Base-by-base conservation (phyloP, 1,140 invertebrate species). In the Drusus annulatus region DNA sequence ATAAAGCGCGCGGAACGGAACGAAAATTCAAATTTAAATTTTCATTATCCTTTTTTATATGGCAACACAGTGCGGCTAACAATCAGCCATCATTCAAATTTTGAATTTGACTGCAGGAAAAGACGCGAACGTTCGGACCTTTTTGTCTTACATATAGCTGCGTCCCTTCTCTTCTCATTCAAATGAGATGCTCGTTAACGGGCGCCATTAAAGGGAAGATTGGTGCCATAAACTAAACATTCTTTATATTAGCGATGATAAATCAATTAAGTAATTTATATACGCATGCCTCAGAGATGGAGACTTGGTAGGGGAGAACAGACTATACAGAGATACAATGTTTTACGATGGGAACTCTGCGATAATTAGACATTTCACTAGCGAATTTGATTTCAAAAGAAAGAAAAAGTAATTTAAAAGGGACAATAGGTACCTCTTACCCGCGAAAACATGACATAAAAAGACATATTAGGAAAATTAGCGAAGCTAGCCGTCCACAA, bases 191-290 rank as follows among this genome's bases (percentile, higher is more conserved):
- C 58, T 83, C 81, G 76, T 83, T 83, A 83, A 68, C 78, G 65
- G 50, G 69, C 75, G 52, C 76, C 81, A 83, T 82, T 82, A 83
- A 62, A 80, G 71, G 31, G 71, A 78, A 80, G 78, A 78, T 76
- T 76, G 79, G 78, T 68, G 71, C 76, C 78, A 83, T 83, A 83
- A 83, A 80, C 78, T 78, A 80, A 75, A 74, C 81, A 83, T 80
- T 83, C 79, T 80, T 78, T 82, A 82, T 74, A 80, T 78, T 79
- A 78, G 75, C 76, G 74, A 80, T 78, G 78, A 80, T 80, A 82
- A 82, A 82, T 82, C 78, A 82, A 82, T 82, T 82, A 82, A 73
- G 78, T 82, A 71, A 68, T 68, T 68, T 68, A 68, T 60, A 23
- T 19, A 68, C 63, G 63, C 63, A 68, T 68, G 58, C 58, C 31